A percentile compares a stretch with the other conserved stretches of the same genome.
These are phyloP conservation scores for Papilio dardanus DNA, from an alignment of 1,140 invertebrate species.

Conservation along the genomic window DNA sequence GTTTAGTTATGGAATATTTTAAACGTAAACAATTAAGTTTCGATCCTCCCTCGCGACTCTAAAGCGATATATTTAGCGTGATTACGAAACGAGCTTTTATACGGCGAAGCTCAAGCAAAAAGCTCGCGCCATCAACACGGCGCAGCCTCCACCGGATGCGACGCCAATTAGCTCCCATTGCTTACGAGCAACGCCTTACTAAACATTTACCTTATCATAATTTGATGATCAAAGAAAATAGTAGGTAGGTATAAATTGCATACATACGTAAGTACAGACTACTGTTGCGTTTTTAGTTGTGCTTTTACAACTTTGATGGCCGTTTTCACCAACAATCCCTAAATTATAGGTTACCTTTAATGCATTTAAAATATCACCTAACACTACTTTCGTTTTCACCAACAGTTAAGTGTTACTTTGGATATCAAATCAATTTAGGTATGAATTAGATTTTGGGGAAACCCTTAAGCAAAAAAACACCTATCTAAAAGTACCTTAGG, in stretches of 20 bases:
- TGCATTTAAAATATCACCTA: no score
- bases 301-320: no score
- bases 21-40: slow-evolving; percentile 44
- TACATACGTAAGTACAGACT: no score
- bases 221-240: slow-evolving; percentile 2
- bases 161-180: slow-evolving; percentile 67
- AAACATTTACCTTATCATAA: slow-evolving; percentile 30
- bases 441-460: no score
- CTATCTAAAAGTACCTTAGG: no score
- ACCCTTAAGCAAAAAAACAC: no score
- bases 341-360: no score
- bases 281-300: no score
- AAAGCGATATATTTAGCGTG: slow-evolving; percentile 62
- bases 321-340: no score
- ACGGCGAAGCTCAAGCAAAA: slow-evolving; percentile 55
- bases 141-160: slow-evolving; percentile 38
- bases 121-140: slow-evolving; percentile 67
- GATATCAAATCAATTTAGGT: no score
- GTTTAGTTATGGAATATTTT: slow-evolving; percentile 14
- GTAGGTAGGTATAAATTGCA: background rate
- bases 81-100: slow-evolving; percentile 64
- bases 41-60: background rate
- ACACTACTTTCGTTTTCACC: no score
- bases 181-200: slow-evolving; percentile 45
- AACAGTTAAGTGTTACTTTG: no score